These are phyloP conservation scores for Phymorhynchus buccinoides DNA, from an alignment of 1,140 invertebrate genomes.

Conservation along the genomic window DNA sequence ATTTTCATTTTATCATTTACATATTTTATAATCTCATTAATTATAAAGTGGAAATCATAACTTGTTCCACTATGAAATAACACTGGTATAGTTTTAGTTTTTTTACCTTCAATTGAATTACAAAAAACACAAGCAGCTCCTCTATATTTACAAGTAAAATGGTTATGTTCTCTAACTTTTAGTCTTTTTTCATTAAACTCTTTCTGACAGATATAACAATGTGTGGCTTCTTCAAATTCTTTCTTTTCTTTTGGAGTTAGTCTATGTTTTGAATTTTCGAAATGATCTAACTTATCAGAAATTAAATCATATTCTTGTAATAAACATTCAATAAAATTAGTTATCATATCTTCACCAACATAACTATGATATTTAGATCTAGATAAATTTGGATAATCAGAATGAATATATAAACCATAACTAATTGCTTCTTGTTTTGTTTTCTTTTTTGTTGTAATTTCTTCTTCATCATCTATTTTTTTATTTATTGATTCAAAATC, in stretches of 20 bases:
- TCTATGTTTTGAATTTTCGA: neutral
- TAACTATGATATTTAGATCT: neutral
- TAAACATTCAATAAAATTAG: conserved; percentile 15
- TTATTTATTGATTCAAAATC: conserved; percentile 47
- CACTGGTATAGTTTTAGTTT: conserved; percentile 32
- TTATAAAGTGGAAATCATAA: too few species aligned
- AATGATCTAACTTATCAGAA: too few species aligned
- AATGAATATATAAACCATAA: conserved; percentile 32
- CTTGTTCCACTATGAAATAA: too few species aligned
- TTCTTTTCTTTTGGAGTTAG: conserved; percentile 26
- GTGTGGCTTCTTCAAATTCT: conserved; percentile 5
- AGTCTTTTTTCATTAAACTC: conserved; percentile 12
- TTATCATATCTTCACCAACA: conserved; percentile 25
- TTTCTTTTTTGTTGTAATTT: conserved; percentile 35
- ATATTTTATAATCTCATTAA: too few species aligned
- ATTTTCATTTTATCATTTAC: too few species aligned
- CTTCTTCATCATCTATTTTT: conserved; percentile 35
- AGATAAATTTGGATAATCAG: conserved; percentile 31
- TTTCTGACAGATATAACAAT: conserved; percentile 12
- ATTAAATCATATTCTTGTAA: too few species aligned
- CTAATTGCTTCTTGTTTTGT: conserved; percentile 37
- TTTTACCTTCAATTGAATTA: conserved; percentile 36
- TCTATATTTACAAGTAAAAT: neutral
- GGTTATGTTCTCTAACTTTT: conserved; percentile 1
- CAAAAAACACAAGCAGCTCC: neutral